phyloP scores from a whole-genome alignment of 1,140 invertebrate species.

The Drosophila parvula region DNA sequence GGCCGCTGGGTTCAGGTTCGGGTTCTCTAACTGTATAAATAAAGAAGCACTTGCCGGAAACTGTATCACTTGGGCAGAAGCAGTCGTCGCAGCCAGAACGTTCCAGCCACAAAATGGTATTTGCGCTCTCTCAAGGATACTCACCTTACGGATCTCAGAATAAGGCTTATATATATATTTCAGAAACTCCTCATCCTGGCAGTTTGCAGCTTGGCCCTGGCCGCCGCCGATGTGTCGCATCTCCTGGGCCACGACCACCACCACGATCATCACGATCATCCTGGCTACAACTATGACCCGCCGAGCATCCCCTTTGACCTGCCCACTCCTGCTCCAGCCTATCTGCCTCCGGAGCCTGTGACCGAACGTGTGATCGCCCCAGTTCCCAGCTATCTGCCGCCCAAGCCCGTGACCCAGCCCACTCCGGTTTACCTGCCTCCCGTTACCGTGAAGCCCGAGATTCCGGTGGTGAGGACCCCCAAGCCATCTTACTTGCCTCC shows the following conservation, averaged over 20 bases:
- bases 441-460: constrained; percentile 16
- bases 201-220: constrained; percentile 60
- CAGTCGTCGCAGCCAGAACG: constrained; percentile 65
- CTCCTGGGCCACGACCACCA: constrained; percentile 64
- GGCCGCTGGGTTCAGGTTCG: constrained; percentile 41
- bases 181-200: constrained; percentile 70
- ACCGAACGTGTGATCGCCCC: constrained; percentile 35
- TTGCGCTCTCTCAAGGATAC: neutral
- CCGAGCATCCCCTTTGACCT: constrained; percentile 70
- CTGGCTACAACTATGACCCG: constrained; percentile 69
- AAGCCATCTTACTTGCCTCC: constrained; percentile 36
- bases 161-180: neutral
- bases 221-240: constrained; percentile 75
- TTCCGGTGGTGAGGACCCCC: constrained; percentile 31
- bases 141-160: neutral
- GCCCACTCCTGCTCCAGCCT: constrained; percentile 52
- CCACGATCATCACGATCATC: constrained; percentile 52
- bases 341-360: constrained; percentile 51
- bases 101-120: constrained; percentile 59
- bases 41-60: constrained; percentile 78
- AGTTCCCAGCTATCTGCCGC: constrained; percentile 56
- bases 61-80: constrained; percentile 73
- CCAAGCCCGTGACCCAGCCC: constrained; percentile 22
- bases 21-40: constrained; percentile 75
- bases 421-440: constrained; percentile 30